These are phyloP conservation scores for Synergus itoensis DNA, from an alignment of 2,888 invertebrate species.

Conservation along the genomic window DNA sequence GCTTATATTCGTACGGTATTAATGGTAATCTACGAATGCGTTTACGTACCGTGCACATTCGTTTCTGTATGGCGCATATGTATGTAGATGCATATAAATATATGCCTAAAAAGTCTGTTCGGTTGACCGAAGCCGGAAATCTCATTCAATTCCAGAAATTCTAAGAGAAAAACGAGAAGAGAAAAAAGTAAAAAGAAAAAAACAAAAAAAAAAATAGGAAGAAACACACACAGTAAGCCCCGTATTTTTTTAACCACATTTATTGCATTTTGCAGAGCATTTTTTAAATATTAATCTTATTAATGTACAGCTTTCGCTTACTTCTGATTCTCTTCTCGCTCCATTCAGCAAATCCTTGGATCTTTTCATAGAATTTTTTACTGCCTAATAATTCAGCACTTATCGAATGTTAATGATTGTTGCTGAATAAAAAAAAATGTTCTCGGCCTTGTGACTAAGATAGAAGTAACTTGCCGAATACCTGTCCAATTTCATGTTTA, in stretches of 20 bases:
- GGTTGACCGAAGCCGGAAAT: slow-evolving; percentile 18
- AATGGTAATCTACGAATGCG: slow-evolving; percentile 3
- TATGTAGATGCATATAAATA: slow-evolving; percentile 31
- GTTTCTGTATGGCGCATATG: slow-evolving; percentile 15
- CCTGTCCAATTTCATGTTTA: neutral
- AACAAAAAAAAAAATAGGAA: neutral
- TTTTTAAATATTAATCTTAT: neutral
- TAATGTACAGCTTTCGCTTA: neutral
- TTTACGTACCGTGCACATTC: slow-evolving; percentile 19
- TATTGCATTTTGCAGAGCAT: slow-evolving; percentile 6
- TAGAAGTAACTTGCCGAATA: neutral
- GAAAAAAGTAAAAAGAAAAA: neutral
- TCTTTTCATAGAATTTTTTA: slow-evolving; percentile 11
- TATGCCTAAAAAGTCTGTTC: slow-evolving; percentile 24
- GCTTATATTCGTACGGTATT: slow-evolving; percentile 34
- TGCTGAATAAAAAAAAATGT: neutral
- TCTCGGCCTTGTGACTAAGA: neutral
- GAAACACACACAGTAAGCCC: neutral
- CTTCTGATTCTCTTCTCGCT: neutral
- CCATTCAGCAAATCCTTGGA: neutral
- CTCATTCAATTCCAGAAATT: neutral
- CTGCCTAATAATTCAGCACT: neutral
- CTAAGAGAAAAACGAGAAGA: neutral
- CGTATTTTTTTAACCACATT: neutral
- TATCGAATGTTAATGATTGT: neutral